Conservation (phyloP, 1,140 invertebrate species). For the Tetranychus cinnabarinus region DNA sequence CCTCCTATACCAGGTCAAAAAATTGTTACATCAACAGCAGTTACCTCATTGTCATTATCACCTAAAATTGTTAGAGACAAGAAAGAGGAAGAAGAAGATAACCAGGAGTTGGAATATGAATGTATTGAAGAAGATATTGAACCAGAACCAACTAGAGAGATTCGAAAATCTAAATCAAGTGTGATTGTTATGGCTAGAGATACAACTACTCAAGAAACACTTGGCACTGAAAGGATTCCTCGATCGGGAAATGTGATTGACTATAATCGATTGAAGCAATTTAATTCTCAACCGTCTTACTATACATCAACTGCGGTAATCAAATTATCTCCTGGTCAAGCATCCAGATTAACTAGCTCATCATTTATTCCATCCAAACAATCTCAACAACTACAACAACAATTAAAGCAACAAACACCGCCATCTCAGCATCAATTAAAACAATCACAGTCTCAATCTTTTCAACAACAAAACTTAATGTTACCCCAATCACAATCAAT, state of each 20-base stretch:
- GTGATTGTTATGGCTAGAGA: not conserved
- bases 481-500: not conserved
- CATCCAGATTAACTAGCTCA: too few species aligned
- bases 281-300: not conserved
- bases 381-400: too few species aligned
- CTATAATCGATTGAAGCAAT: slow-evolving; percentile 3
- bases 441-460: slow-evolving; percentile 7
- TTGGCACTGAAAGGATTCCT: not conserved
- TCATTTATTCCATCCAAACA: too few species aligned
- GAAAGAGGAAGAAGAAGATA: not conserved
- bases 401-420: not conserved
- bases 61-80: not conserved
- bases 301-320: not conserved
- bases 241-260: not conserved
- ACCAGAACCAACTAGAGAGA: not conserved
- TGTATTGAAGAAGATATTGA: not conserved
- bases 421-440: slow-evolving; percentile 6
- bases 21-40: not conserved
- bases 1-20: not conserved
- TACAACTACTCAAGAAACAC: not conserved
- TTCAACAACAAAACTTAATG: slow-evolving; percentile 7
- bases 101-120: not conserved
- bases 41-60: too few species aligned
- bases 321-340: too few species aligned
- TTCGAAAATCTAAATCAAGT: not conserved